Percentiles rank a stretch among this genome's conserved stretches.
These are phyloP conservation scores for Promerops cafer DNA, from an alignment of 2,113 vertebrate genomes.

Conservation along the genomic window DNA sequence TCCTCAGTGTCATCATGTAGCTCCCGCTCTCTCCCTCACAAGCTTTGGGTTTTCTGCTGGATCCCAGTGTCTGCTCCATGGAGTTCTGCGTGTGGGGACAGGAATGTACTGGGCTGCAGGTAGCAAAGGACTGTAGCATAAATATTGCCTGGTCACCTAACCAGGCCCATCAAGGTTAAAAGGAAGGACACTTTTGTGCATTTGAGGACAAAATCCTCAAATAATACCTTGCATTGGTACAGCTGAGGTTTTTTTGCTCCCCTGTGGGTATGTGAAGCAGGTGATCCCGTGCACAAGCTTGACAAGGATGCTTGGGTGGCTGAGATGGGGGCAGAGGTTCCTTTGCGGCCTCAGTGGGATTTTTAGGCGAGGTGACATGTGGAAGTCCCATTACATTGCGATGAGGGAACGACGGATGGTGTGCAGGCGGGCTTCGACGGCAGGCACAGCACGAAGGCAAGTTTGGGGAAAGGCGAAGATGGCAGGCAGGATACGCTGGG, in stretches of 20 bases:
- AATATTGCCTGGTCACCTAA: neutral
- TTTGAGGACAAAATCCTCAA: neutral
- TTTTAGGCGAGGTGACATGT: neutral
- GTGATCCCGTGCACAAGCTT: neutral
- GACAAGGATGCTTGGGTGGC: neutral
- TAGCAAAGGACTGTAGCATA: neutral
- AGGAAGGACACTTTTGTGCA: fast-evolving
- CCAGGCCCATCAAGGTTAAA: neutral
- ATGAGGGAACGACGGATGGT: neutral
- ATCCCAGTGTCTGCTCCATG: neutral
- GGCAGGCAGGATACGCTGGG: neutral
- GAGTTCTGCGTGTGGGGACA: neutral
- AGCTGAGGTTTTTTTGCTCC: fast-evolving
- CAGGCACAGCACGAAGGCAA: neutral
- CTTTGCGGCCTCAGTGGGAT: neutral
- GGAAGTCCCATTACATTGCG: neutral
- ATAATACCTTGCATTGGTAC: too few relatives aligned
- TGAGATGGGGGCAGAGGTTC: neutral
- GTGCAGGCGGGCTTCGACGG: neutral
- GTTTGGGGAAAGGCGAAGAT: neutral
- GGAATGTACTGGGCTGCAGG: neutral
- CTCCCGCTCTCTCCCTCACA: neutral
- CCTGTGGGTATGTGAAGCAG: fast-evolving
- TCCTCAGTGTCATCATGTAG: neutral
- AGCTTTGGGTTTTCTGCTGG: neutral